Evolutionary conservation across 2,113 vertebrate genomes (phyloP).

Genomic region (Ivindomyrus marchei): DNA sequence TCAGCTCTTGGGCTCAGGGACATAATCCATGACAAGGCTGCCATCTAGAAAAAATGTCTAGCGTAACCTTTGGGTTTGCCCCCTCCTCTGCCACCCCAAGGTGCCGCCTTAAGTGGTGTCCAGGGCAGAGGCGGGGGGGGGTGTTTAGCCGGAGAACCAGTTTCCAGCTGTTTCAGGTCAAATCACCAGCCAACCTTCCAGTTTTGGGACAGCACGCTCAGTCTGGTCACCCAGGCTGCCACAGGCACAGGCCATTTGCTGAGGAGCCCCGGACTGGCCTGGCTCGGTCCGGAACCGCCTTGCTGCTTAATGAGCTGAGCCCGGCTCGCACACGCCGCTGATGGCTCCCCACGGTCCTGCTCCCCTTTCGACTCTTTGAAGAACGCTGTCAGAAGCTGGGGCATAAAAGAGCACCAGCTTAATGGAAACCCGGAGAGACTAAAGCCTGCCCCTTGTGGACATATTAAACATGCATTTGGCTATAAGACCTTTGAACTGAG

Average conservation of each 20-base stretch:
- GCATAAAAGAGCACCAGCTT: not conserved
- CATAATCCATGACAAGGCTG: not conserved
- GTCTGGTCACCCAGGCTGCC: not conserved
- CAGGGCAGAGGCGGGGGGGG: not conserved
- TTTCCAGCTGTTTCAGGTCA: not conserved
- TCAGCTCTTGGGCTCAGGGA: not conserved
- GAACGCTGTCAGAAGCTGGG: not conserved
- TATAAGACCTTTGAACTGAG: not conserved
- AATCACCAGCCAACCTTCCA: not conserved
- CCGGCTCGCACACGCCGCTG: slow-evolving; percentile 6
- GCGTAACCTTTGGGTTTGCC: not conserved
- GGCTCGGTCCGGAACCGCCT: not conserved
- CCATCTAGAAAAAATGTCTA: not conserved
- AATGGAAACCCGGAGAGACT: not conserved
- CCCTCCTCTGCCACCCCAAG: not conserved
- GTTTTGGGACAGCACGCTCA: not conserved
- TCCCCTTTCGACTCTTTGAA: not conserved
- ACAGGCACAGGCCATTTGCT: not conserved
- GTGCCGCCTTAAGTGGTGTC: not conserved
- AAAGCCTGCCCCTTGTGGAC: not conserved
- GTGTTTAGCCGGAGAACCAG: not conserved
- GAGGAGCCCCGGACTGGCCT: not conserved
- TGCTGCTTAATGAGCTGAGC: slow-evolving; percentile 13
- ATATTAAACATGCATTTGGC: not conserved
- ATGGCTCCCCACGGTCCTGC: not conserved